Evolutionary conservation across 1,140 invertebrate species (phyloP), one percentile per base, ranked within the genome.

Genomic region (Rhopalosiphum maidis): DNA sequence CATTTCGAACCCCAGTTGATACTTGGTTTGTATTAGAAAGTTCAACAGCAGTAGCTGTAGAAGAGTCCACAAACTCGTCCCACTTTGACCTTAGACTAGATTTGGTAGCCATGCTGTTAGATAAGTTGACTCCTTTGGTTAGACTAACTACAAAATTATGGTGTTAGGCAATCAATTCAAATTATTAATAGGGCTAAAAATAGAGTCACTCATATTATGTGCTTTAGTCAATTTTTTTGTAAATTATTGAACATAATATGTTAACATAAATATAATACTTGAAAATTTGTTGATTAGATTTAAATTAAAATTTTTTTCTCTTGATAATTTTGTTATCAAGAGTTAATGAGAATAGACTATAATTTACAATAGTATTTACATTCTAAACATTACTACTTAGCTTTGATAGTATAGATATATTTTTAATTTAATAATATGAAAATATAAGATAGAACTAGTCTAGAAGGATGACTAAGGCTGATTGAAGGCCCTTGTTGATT

Each of bases 1-100:
- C 97, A 94, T 96, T 97, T 94, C 96, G 96, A 68, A 97, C 96
- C 94, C 96, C 96, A 94, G 96, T 96, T 0, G 96, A 96, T 22
- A 97, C 97, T 96, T 93, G 91, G 77, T 37, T 85, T 54, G 91
- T 25, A 25, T 46, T 15, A 51, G 91, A 83, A 93, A 93, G 91
- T 54, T 93, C 91, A 92, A 95, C 94, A 55, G 94, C 90, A 87
- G 96, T 96, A 55, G 82, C 48, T 86, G 91, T 85, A 30, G 91
- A 85, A 68, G 96, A 96, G 94, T 97, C 96, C 85, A 97, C 96
- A 93, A 97, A 95, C 94, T 96, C 96, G 94, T 96, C 96, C 96
- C 96, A 97, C 93, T 96, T 96, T 6, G 96, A 96, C 48, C 96
- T 95, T 87, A 97, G 94, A 77, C 96, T 96, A 88, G 91, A 93